Base-by-base conservation (phyloP, 2,113 vertebrate species). In the Romanogobio albipinnatus region DNA sequence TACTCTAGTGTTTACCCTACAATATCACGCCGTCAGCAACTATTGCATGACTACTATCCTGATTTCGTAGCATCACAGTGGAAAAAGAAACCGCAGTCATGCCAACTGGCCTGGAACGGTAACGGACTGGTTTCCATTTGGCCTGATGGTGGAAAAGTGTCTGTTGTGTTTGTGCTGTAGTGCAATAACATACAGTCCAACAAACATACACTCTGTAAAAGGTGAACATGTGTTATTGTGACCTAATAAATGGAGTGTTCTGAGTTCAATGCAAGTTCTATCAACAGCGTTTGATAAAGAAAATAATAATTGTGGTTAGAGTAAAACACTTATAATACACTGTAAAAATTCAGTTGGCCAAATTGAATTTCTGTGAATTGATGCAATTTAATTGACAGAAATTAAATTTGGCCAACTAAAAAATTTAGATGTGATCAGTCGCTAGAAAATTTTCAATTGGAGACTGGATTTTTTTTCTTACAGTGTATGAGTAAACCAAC, bases 1-100 rank as follows among this genome's bases (percentile, higher is more conserved):
- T 45, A 73, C 24, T 49, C 74, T 49, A 19, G 7, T 76, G 47
- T 76, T 76, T 76, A 76, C 73, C 73, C 73, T 26, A 47, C 43
- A 75, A 76, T 19, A 76, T 29, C 24, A 26, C 14, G 8, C 43
- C 3, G 0, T 51, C 43, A 9, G 24, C 14, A 22, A 39, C 66
- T 68, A 51, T 75, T 73, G 39, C 70, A 45, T 73, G 24, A 51
- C 73, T 53, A 13, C 15, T 17, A 75, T 75, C 11, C 73, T 75
- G n/a, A 26, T 53, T 49, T 76, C 45, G 24, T 15, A 26, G 73
- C 47, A 26, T 26, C 47, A 53, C 47, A 29, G n/a, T 76, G 74
- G 74, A 76, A 76, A 76, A 76, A 76, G 47, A 76, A 76, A 76
- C 74, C 15, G 4, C 26, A 76, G 9, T 9, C 45, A 4, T 53